Percentiles rank a stretch among this genome's conserved stretches.
phyloP scores from a whole-genome alignment of 2,888 invertebrate genomes.

The Cataglyphis rosenhaueri region DNA sequence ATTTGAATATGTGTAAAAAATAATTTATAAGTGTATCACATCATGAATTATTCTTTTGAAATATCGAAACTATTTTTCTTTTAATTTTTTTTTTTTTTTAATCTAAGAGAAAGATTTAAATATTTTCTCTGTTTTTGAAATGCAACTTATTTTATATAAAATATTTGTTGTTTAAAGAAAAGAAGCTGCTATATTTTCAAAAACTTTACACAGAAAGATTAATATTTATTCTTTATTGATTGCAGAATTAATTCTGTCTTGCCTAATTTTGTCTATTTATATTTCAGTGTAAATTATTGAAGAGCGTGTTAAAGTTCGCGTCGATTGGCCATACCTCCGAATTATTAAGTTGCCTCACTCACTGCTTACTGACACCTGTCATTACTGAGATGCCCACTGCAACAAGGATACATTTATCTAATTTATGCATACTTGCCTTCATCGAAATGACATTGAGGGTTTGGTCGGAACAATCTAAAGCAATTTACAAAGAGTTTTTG shows the following conservation, averaged over 20 bases:
- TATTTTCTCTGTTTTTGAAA: background rate
- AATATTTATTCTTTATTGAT: background rate
- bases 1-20: background rate
- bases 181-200: background rate
- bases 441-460: slow-evolving; percentile 87
- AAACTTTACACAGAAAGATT: background rate
- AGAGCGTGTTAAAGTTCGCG: slow-evolving; percentile 88
- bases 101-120: background rate
- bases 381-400: slow-evolving; percentile 87
- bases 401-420: slow-evolving; percentile 89
- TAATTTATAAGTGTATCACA: background rate
- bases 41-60: background rate
- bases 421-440: slow-evolving; percentile 89
- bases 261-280: background rate
- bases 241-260: background rate
- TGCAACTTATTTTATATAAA: background rate
- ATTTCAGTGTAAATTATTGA: slow-evolving; percentile 87
- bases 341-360: slow-evolving; percentile 87
- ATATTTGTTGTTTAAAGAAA: background rate
- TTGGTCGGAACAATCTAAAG: slow-evolving; percentile 82
- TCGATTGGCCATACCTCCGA: slow-evolving; percentile 88
- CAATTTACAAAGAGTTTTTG: slow-evolving; percentile 86
- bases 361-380: slow-evolving; percentile 86
- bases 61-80: background rate
- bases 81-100: no score